These are phyloP conservation scores for Tortrix viridana DNA, from an alignment of 2,888 invertebrate genomes.

Conservation along the genomic window DNA sequence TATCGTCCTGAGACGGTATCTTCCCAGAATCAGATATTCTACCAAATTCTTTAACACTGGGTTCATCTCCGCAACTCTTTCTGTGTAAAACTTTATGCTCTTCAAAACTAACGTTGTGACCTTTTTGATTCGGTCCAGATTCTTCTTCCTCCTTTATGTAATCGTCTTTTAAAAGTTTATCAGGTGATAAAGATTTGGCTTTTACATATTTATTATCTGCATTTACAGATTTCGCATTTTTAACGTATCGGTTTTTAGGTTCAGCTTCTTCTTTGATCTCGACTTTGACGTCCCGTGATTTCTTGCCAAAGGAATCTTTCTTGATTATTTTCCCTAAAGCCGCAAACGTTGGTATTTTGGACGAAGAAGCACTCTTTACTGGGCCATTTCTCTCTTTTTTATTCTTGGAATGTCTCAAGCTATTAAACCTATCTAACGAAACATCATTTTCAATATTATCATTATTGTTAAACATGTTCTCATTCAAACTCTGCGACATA, in stretches of 20 bases:
- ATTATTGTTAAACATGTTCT: slow-evolving; percentile 77
- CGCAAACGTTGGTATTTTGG: slow-evolving; percentile 79
- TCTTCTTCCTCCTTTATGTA: slow-evolving; percentile 62
- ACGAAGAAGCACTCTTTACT: slow-evolving; percentile 73
- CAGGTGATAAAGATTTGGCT: slow-evolving; percentile 72
- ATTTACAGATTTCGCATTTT: slow-evolving; percentile 63
- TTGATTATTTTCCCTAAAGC: slow-evolving; percentile 80
- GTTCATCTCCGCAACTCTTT: slow-evolving; percentile 80
- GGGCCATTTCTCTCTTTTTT: slow-evolving; percentile 69
- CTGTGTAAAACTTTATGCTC: slow-evolving; percentile 61
- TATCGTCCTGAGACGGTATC: slow-evolving; percentile 92
- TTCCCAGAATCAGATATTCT: slow-evolving; percentile 71
- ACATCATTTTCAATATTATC: slow-evolving; percentile 76
- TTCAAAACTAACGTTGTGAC: slow-evolving; percentile 47
- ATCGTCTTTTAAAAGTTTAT: slow-evolving; percentile 60
- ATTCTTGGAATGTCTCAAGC: slow-evolving; percentile 73
- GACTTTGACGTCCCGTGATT: slow-evolving; percentile 58
- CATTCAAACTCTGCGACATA: slow-evolving; percentile 83
- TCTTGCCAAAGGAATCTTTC: slow-evolving; percentile 74
- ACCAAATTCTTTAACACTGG: slow-evolving; percentile 62
- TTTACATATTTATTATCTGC: slow-evolving; percentile 76
- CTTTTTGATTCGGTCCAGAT: slow-evolving; percentile 44
- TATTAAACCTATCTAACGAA: slow-evolving; percentile 74
- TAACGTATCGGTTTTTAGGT: slow-evolving; percentile 70
- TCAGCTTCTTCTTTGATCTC: slow-evolving; percentile 52